These are phyloP conservation scores for Pygocentrus nattereri DNA, from an alignment of 2,797 vertebrate species.

Conservation along the genomic window DNA sequence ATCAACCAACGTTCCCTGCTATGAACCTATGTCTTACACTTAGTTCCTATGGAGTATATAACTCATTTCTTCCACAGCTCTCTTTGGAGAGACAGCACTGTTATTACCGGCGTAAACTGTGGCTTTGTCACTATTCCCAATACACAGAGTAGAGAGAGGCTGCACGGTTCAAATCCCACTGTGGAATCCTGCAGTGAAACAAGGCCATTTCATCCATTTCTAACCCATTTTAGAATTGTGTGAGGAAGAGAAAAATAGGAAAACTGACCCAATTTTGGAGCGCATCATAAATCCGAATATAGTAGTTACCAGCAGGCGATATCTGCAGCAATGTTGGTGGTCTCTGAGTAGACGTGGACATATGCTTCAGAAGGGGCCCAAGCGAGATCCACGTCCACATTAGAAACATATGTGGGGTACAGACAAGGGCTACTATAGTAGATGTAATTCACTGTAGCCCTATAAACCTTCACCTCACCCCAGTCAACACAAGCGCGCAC, in stretches of 20 bases:
- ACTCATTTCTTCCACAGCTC: neutral
- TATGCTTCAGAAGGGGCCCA: neutral
- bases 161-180: neutral
- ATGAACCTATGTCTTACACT: neutral
- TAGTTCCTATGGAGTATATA: neutral
- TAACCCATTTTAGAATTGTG: neutral
- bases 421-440: constrained; percentile 17
- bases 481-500: constrained; percentile 38
- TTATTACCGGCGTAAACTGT: constrained; percentile 3
- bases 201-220: constrained; percentile 17
- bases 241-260: constrained; percentile 11
- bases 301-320: neutral
- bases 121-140: neutral
- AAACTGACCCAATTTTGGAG: constrained; percentile 8
- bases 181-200: constrained; percentile 9
- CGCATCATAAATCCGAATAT: neutral
- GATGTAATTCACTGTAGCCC: constrained; percentile 35
- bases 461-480: constrained; percentile 47
- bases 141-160: neutral
- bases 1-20: neutral
- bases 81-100: neutral
- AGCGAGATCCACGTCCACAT: constrained; percentile 36
- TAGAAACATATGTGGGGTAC: constrained; percentile 45
- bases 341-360: constrained; percentile 9
- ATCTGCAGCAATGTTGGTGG: neutral